Conservation (phyloP, 2,888 invertebrate genomes). For the Chelonus formosanus region DNA sequence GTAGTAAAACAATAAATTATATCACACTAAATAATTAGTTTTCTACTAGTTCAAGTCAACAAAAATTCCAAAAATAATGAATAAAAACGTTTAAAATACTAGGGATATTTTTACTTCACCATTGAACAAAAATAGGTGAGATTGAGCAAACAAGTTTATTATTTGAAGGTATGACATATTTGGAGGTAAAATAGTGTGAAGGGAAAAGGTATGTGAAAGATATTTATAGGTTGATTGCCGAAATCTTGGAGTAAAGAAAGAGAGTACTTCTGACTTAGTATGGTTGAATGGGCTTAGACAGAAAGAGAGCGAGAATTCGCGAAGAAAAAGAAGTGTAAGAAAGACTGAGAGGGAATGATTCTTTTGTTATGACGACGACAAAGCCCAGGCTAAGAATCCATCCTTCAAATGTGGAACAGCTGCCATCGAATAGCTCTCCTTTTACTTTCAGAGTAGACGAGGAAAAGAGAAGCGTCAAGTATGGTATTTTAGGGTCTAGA, state of each 20-base stretch:
- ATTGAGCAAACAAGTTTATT: neutral
- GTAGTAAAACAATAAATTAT: no score
- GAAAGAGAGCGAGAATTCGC: slow-evolving; percentile 18
- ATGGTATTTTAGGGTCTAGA: slow-evolving; percentile 15
- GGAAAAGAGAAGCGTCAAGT: slow-evolving; percentile 14
- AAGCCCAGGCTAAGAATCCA: slow-evolving; percentile 62
- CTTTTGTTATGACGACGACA: slow-evolving; percentile 58
- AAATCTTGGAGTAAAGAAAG: slow-evolving; percentile 32
- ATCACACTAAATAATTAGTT: no score
- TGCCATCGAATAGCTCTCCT: slow-evolving; percentile 61
- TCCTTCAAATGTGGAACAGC: slow-evolving; percentile 65
- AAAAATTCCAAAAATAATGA: neutral
- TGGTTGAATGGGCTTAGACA: slow-evolving; percentile 31
- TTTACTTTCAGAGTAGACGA: slow-evolving; percentile 45
- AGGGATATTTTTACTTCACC: no score
- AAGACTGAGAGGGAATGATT: slow-evolving; percentile 40
- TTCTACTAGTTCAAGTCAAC: no score
- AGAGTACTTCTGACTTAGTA: slow-evolving; percentile 12
- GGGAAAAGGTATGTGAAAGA: slow-evolving; percentile 30
- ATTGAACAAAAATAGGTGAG: no score
- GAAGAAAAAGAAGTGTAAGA: slow-evolving; percentile 19
- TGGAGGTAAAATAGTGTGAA: slow-evolving; percentile 19
- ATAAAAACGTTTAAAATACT: no score
- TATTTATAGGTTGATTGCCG: slow-evolving; percentile 19
- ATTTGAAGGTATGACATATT: slow-evolving; percentile 14